A percentile compares a stretch with the other conserved stretches of the same genome.
Conservation (phyloP, 2,797 vertebrate species). For the Eulemur mongoz region DNA sequence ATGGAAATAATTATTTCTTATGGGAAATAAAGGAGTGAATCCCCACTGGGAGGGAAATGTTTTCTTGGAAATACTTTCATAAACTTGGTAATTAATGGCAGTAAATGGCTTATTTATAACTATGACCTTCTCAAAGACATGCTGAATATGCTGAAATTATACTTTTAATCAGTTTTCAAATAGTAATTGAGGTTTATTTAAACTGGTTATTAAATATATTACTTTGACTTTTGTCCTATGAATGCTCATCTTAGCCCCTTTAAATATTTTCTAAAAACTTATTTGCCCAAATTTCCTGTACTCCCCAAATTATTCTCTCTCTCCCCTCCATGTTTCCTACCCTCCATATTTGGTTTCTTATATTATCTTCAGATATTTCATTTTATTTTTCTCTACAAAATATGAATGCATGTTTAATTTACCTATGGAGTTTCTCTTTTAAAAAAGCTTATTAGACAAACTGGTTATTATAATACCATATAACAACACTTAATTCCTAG, state of each 20-base stretch:
- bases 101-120: constrained; percentile 15
- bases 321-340: background rate
- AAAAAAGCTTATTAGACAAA: background rate
- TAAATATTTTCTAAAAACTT: background rate
- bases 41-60: background rate
- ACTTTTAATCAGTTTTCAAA: constrained; percentile 4
- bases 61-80: constrained; percentile 50
- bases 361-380: constrained; percentile 13
- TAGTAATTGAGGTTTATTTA: background rate
- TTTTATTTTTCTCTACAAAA: constrained; percentile 18
- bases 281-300: background rate
- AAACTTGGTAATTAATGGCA: constrained; percentile 48
- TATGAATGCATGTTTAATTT: background rate
- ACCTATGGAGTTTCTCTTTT: background rate
- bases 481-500: background rate
- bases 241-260: background rate
- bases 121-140: constrained; percentile 15
- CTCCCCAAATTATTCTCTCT: background rate
- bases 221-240: constrained; percentile 10
- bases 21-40: constrained; percentile 12
- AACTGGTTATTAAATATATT: background rate
- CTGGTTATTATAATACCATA: background rate
- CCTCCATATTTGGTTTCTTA: background rate
- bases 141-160: constrained; percentile 26
- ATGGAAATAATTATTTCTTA: constrained; percentile 10